A percentile compares a stretch with the other conserved stretches of the same genome.
These are phyloP conservation scores for Drosophila gunungcola DNA, from an alignment of 1,140 invertebrate species.

Conservation along the genomic window DNA sequence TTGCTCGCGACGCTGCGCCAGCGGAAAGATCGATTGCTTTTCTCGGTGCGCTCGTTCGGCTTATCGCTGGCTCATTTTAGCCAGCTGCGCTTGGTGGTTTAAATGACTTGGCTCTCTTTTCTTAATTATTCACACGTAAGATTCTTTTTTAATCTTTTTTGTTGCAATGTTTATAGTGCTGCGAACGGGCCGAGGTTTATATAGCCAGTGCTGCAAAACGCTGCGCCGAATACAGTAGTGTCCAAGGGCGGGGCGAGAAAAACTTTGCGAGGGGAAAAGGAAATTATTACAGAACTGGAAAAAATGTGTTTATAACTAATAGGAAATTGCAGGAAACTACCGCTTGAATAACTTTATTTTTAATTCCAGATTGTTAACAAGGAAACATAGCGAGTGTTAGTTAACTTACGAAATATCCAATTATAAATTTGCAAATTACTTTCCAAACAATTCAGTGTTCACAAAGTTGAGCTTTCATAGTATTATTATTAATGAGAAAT, in stretches of 20 bases:
- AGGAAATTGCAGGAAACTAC: too few species aligned
- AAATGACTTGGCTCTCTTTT: constrained; percentile 25
- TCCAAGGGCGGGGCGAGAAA: neutral
- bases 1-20: constrained; percentile 16
- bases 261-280: neutral
- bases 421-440: too few species aligned
- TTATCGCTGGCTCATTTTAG: constrained; percentile 57
- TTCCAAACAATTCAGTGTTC: too few species aligned
- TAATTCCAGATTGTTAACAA: too few species aligned
- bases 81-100: constrained; percentile 9
- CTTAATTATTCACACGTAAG: constrained; percentile 74
- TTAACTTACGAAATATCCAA: too few species aligned
- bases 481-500: too few species aligned
- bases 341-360: too few species aligned
- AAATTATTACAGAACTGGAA: neutral
- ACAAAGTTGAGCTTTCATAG: too few species aligned
- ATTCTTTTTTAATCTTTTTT: constrained; percentile 68
- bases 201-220: constrained; percentile 43
- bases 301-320: neutral
- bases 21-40: constrained; percentile 33
- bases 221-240: constrained; percentile 8
- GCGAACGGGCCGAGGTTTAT: constrained; percentile 2
- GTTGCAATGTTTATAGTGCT: constrained; percentile 58
- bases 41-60: constrained; percentile 17
- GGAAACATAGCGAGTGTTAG: too few species aligned